These are phyloP conservation scores for Cryptomyrus ogoouensis DNA, from an alignment of 2,113 vertebrate species.

Conservation along the genomic window DNA sequence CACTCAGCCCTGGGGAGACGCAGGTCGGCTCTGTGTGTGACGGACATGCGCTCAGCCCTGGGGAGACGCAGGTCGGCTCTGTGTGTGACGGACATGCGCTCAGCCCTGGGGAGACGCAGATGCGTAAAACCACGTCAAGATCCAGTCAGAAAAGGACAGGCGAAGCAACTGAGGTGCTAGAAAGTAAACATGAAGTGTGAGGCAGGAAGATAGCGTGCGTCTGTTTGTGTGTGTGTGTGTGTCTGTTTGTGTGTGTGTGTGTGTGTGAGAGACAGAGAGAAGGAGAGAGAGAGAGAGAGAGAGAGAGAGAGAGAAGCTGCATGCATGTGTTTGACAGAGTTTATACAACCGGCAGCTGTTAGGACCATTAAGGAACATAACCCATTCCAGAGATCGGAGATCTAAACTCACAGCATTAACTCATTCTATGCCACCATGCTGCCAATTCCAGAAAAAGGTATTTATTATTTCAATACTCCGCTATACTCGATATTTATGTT, in stretches of 20 bases:
- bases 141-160: slow-evolving; percentile 17
- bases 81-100: slow-evolving; percentile 22
- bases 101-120: slow-evolving; percentile 14
- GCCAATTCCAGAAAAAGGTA: slow-evolving; percentile 5
- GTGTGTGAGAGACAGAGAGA: no score
- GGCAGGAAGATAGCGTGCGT: not conserved
- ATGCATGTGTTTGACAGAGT: slow-evolving; percentile 30
- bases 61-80: not conserved
- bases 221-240: slow-evolving; percentile 8
- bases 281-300: not conserved
- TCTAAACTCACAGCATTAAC: slow-evolving; percentile 31
- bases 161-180: not conserved
- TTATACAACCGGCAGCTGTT: slow-evolving; percentile 63
- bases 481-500: not conserved
- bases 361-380: slow-evolving; percentile 50
- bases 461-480: not conserved
- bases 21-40: slow-evolving; percentile 15
- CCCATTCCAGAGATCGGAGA: slow-evolving; percentile 34
- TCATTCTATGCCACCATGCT: slow-evolving; percentile 28
- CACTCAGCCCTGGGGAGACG: slow-evolving; percentile 17
- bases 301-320: not conserved
- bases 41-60: slow-evolving; percentile 23
- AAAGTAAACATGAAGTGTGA: not conserved
- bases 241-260: slow-evolving; percentile 15
- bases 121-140: slow-evolving; percentile 16